Base-by-base conservation (phyloP, 2,113 vertebrate species). In the Pitta sordida region DNA sequence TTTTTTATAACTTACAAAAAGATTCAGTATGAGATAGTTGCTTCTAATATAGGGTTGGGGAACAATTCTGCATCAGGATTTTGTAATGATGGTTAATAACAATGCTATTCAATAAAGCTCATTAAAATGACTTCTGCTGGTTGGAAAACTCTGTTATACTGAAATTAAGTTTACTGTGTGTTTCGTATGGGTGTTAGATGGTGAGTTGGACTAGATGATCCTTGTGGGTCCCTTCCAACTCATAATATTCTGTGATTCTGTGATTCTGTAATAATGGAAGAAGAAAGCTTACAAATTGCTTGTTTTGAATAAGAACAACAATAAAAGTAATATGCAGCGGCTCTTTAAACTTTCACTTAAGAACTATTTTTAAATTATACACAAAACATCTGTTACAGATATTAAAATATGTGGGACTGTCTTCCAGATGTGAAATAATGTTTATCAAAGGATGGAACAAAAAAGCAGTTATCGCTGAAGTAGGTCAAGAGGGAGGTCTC, bases 351-450 rank as follows among this genome's bases (percentile, higher is more conserved):
- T 96, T 96, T 94, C 91, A 90, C 84, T 95, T 94, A 27, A 91
- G 91, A 83, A 37, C 79, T 90, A 77, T 92, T 93, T 95, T 93
- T 63, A 95, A 90, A 77, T 90, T 77, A 70, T 88, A 94, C 43
- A 68, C 22, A 85, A 88, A 95, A 91, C 95, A 95, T 96, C 94
- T 96, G 96, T 41, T 88, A 44, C 27, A 91, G 86, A 91, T 91
- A 93, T 29, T 88, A 64, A 94, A 48, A 80, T 89, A 92, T 88
- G 75, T 83, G 51, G 16, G 78, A 52, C 94, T 94, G 93, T 48
- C 64, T 95, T 93, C 95, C 96, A 96, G 93, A 96, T 96, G 96
- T 93, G 93, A 93, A 95, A 94, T 78, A 88, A 81, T 81, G 48
- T 91, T 95, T 96, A 88, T 95, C 87, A 92, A 94, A 96, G 93